phyloP scores from a whole-genome alignment of 2,888 invertebrate species.

The Gibbula magus region DNA sequence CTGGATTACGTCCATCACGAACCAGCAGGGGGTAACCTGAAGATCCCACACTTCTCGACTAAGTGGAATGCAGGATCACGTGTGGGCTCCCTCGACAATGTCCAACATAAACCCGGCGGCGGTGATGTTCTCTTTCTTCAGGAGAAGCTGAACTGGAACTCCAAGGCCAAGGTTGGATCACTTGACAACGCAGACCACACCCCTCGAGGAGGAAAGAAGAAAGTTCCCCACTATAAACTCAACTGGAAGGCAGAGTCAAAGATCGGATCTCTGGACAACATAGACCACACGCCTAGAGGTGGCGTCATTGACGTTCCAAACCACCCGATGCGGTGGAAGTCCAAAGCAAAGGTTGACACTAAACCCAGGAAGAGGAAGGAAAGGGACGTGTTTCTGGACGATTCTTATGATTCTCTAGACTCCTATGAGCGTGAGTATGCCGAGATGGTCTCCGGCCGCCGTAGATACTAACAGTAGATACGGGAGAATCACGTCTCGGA shows the following conservation, averaged over 20 bases:
- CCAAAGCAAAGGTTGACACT: conserved; percentile 53
- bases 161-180: conserved; percentile 90
- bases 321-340: conserved; percentile 50
- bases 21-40: conserved; percentile 51
- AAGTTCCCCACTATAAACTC: conserved; percentile 49
- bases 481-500: too few species aligned
- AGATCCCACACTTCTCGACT: conserved; percentile 30
- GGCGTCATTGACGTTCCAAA: conserved; percentile 50
- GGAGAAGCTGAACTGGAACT: conserved; percentile 77
- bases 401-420: background rate
- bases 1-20: conserved; percentile 50
- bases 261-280: conserved; percentile 56
- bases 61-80: conserved; percentile 56
- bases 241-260: conserved; percentile 81
- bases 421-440: conserved; percentile 15
- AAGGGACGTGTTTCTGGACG: background rate
- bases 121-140: conserved; percentile 55
- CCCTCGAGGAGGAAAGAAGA: conserved; percentile 78
- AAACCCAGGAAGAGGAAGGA: conserved; percentile 24
- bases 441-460: background rate
- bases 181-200: conserved; percentile 89
- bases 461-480: too few species aligned
- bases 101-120: conserved; percentile 53
- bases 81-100: conserved; percentile 59
- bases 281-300: conserved; percentile 51